Conservation (phyloP, 2,113 vertebrate species). For the Neogobius melanostomus region DNA sequence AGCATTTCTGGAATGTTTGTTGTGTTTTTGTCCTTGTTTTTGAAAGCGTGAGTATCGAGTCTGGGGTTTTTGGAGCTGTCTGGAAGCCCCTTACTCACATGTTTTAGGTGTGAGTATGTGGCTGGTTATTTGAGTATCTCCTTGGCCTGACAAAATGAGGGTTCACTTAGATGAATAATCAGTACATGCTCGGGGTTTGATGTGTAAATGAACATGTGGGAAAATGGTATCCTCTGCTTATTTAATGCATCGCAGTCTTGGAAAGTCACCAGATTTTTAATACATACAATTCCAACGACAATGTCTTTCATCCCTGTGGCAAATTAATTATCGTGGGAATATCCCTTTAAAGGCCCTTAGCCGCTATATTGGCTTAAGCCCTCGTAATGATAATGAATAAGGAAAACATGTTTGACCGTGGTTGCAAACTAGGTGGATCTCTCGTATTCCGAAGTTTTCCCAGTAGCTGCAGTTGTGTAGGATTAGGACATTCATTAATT, state of each 20-base stretch:
- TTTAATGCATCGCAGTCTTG: not conserved
- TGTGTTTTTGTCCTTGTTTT: slow-evolving; percentile 45
- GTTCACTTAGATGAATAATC: slow-evolving; percentile 30
- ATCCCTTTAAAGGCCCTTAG: too few relatives aligned
- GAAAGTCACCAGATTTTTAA: not conserved
- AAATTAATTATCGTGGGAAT: too few relatives aligned
- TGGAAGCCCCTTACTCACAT: slow-evolving; percentile 15
- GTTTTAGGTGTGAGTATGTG: slow-evolving; percentile 13
- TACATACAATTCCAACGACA: not conserved
- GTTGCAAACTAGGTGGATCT: too few relatives aligned
- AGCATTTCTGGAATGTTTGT: slow-evolving; percentile 74
- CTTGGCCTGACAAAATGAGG: slow-evolving; percentile 14
- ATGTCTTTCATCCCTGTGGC: too few relatives aligned
- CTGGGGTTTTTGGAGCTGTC: slow-evolving; percentile 40
- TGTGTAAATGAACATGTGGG: not conserved
- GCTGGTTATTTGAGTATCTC: slow-evolving; percentile 1
- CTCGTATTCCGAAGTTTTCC: too few relatives aligned
- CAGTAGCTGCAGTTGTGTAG: too few relatives aligned
- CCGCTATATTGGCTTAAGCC: too few relatives aligned
- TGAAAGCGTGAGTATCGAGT: slow-evolving; percentile 22
- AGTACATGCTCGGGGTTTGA: slow-evolving; percentile 24
- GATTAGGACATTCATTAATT: too few relatives aligned
- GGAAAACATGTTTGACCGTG: too few relatives aligned
- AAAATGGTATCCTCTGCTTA: not conserved
- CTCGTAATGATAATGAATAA: too few relatives aligned